These are phyloP conservation scores for Hassar affinis DNA, from an alignment of 2,113 vertebrate species.

Conservation along the genomic window DNA sequence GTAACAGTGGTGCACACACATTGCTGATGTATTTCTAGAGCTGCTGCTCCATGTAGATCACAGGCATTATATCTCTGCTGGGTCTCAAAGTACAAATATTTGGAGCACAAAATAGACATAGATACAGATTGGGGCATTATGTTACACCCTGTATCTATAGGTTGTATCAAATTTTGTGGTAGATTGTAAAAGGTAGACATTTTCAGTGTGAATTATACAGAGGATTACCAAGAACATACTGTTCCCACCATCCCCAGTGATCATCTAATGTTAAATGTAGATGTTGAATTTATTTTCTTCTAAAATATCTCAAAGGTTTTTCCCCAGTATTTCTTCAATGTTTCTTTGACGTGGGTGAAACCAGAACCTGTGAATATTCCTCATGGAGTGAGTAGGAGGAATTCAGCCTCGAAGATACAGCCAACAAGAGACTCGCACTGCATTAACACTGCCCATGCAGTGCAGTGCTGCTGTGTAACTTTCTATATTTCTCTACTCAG, in stretches of 20 bases:
- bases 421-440: conserved; percentile 21
- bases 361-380: conserved; percentile 18
- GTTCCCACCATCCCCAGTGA: neutral
- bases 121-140: neutral
- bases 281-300: neutral
- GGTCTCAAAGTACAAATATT: neutral
- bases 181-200: neutral
- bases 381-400: conserved; percentile 18
- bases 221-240: neutral
- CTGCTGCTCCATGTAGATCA: neutral
- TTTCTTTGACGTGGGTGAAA: conserved; percentile 22
- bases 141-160: neutral
- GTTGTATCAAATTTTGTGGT: neutral
- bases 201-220: neutral
- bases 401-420: conserved; percentile 33
- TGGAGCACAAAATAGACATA: neutral
- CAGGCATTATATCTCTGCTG: neutral
- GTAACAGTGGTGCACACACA: neutral
- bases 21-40: neutral
- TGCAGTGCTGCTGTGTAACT: conserved; percentile 6
- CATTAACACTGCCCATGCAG: conserved; percentile 39
- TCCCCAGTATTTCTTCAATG: neutral
- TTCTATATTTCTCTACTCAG: conserved; percentile 19
- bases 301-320: conserved; percentile 22
- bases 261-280: neutral